A percentile compares a stretch with the other conserved stretches of the same genome.
Evolutionary conservation across 2,797 vertebrate species (phyloP).

Genomic region (Columba guinea): DNA sequence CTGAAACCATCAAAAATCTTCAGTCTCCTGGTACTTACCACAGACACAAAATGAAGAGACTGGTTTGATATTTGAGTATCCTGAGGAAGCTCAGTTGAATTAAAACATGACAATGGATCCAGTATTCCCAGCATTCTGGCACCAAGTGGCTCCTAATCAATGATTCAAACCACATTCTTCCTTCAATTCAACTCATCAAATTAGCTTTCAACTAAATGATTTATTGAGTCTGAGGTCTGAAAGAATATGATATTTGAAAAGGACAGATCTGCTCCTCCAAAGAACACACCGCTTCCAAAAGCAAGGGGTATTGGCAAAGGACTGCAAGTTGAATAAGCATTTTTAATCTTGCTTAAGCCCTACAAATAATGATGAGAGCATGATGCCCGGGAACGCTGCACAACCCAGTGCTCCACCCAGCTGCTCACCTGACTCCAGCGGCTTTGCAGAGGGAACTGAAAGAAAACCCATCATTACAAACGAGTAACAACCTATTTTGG

Average conservation of each 20-base stretch:
- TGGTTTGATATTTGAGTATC: not conserved
- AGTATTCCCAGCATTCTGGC: not conserved
- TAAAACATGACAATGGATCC: not conserved
- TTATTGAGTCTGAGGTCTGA: not conserved
- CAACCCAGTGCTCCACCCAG: not conserved
- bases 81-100: not conserved
- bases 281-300: not conserved
- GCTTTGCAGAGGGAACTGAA: not conserved
- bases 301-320: not conserved
- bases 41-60: not conserved
- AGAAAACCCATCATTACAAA: not conserved
- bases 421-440: not conserved
- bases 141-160: not conserved
- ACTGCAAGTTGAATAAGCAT: not conserved
- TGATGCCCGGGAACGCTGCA: not conserved
- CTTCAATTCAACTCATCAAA: not conserved
- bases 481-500: not conserved
- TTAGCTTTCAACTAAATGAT: not conserved
- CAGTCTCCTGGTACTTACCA: not conserved
- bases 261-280: not conserved
- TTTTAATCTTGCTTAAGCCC: constrained; percentile 49
- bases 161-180: not conserved
- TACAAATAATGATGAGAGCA: not conserved
- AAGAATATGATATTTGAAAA: not conserved
- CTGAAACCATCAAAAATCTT: not conserved